Base-by-base conservation (phyloP, 64 coral and sea anemone genomes). In the Astreopora myriophthalma region DNA sequence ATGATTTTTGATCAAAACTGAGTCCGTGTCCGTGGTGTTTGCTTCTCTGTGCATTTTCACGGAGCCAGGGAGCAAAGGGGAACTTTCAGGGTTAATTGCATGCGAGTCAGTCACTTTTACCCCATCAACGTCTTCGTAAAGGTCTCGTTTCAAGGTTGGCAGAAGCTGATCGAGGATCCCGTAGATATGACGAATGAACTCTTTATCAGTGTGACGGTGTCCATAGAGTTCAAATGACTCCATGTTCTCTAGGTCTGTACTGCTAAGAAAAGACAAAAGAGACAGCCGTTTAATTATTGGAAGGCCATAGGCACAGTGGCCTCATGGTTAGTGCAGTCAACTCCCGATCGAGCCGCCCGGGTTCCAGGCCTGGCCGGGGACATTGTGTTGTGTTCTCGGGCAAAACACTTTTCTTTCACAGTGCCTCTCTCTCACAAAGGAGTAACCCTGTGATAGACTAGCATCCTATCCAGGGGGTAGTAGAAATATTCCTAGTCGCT, bases 1-100 rank as follows among this genome's bases (percentile, higher is more conserved):
- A 10, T 73, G 31, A 32, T 92, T 92, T 29, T 92, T 92, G 17
- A 92, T 71, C 61, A 92, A 85, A 17, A 92, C n/a, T 49, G 55
- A 16, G 8, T 63, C 79, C 1, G 22, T 70, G 73, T 75, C 36
- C 29, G 28, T 27, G 4, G 89, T 92, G 10, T 85, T 39, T 27
- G 89, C 89, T 80, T 92, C 36, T 73, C 89, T 78, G 79, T 92
- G 89, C 89, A 92, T 92, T 9, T 34, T 83, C 26, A 92, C 79
- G 19, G 58, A 17, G 25, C 79, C 89, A 25, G 89, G 89, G 61
- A 92, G 29, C 42, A 92, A 28, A 44, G 79, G 20, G 31, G 89
- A 92, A 14, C 85, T 58, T 85, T 92, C 89, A 49, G 89, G 46
- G n/a, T 62, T 85, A 55, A 14, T 55, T 55, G 49, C 9, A 55